These are phyloP conservation scores for Sebastolobus alascanus DNA, from an alignment of 2,797 vertebrate genomes.

Conservation along the genomic window DNA sequence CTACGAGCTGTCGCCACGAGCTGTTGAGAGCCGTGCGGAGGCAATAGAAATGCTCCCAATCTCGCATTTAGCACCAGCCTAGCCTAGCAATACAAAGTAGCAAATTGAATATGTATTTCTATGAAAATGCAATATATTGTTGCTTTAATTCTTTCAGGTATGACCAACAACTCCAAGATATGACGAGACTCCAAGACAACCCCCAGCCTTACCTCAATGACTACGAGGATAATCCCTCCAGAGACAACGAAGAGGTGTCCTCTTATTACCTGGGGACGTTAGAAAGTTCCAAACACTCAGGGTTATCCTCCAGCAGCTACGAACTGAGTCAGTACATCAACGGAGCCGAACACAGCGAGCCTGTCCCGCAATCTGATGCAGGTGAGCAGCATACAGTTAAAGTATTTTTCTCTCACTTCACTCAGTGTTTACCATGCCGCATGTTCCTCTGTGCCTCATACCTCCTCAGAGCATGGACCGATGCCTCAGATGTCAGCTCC, in stretches of 20 bases:
- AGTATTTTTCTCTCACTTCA: neutral
- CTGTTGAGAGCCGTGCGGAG: too few relatives aligned
- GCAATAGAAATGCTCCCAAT: too few relatives aligned
- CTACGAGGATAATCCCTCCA: conserved; percentile 45
- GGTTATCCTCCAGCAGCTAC: conserved; percentile 90
- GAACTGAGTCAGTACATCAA: conserved; percentile 95
- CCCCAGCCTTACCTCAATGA: conserved; percentile 54
- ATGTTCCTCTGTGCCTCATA: neutral
- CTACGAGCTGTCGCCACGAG: too few relatives aligned
- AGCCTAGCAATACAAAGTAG: neutral
- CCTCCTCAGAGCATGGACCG: conserved; percentile 48
- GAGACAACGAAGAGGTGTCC: conserved; percentile 67
- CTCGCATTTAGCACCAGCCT: too few relatives aligned
- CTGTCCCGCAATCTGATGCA: conserved; percentile 24
- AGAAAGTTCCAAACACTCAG: conserved; percentile 86
- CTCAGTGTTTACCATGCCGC: neutral
- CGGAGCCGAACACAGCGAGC: conserved; percentile 50
- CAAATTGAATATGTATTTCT: neutral
- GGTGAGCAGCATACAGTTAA: conserved; percentile 47
- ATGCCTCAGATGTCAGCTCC: conserved; percentile 61
- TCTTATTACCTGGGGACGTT: conserved; percentile 72
- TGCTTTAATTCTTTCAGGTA: conserved; percentile 58
- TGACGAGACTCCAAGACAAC: conserved; percentile 15
- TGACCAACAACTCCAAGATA: conserved; percentile 31
- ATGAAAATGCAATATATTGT: neutral